Evolutionary conservation across 2,113 vertebrate species (phyloP).

Genomic region (Delphinapterus leucas): DNA sequence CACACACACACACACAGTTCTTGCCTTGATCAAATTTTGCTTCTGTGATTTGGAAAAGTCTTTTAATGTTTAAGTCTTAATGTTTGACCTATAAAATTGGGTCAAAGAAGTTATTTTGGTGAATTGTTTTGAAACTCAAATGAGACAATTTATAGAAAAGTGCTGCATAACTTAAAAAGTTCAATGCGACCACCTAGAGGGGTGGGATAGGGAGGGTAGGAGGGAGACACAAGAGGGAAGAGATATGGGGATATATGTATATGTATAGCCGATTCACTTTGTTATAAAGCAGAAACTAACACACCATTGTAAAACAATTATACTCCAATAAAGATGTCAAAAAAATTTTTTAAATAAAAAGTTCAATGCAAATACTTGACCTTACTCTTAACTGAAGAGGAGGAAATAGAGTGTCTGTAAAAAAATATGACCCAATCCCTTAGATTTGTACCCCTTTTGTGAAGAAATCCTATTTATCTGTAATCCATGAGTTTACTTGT

Average conservation of each 20-base stretch:
- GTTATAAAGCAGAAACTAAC: too few relatives aligned
- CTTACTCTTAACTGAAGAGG: background rate
- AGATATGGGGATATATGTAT: too few relatives aligned
- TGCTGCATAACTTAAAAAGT: background rate
- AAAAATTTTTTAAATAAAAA: background rate
- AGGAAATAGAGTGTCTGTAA: background rate
- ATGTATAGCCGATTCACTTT: too few relatives aligned
- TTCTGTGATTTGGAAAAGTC: background rate
- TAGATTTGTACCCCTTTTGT: background rate
- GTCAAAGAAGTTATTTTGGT: background rate
- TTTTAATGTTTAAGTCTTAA: background rate
- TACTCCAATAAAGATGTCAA: too few relatives aligned
- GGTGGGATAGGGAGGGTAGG: too few relatives aligned
- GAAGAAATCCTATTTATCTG: background rate
- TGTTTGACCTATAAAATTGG: background rate
- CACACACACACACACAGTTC: background rate
- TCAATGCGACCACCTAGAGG: background rate
- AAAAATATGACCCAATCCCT: background rate
- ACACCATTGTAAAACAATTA: too few relatives aligned
- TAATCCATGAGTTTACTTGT: background rate
- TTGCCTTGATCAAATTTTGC: background rate
- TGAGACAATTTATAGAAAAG: background rate
- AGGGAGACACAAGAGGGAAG: too few relatives aligned
- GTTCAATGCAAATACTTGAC: background rate
- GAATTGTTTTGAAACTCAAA: background rate